Base-by-base conservation (phyloP, 1,140 invertebrate genomes). In the Andrena cerasifolii region DNA sequence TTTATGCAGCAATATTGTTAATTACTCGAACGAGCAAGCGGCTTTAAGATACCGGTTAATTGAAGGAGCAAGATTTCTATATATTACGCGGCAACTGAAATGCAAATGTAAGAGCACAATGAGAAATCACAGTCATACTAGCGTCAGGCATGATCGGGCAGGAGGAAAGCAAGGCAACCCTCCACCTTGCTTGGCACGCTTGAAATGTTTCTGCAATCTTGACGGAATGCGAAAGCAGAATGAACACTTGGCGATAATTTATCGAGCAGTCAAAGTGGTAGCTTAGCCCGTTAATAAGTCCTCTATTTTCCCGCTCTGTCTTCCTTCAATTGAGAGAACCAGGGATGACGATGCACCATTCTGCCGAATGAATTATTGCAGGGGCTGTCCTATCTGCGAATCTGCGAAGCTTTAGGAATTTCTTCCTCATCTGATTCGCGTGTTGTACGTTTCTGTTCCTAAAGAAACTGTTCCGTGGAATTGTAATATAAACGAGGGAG, bases 251-350 rank as follows among this genome's bases (percentile, higher is more conserved):
- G 83, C 59, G 71, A 82, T 89, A 86, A 86, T 87, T 89, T 87
- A 88, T 85, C 80, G 79, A 80, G 77, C 79, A 70, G 59, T 79
- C 82, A 61, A 73, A 74, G 62, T 76, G 71, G 82, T n/a, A 10
- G 84, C 74, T 82, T 84, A 88, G 87, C 87, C 80, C 86, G 83
- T 89, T 89, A 85, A 87, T 86, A 87, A 89, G 71, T 58, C 63
- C 63, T 74, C 40, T 76, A 66, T 72, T 77, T 82, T 45, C n/a
- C 59, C 45, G 58, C 54, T 54, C 40, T 65, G 59, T 72, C 56
- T 76, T 61, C 70, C 45, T 61, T 78, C 26, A 33, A n/a, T n/a
- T 8, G 12, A 40, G 36, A 72, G 59, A 47, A 67, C 63, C 66
- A 70, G 70, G 78, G 71, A 82, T 79, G 68, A 77, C 63, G 85